Percentiles rank a stretch among this genome's conserved stretches.
Evolutionary conservation across 2,797 vertebrate species (phyloP).

Genomic region (Mionectes olivaceus): DNA sequence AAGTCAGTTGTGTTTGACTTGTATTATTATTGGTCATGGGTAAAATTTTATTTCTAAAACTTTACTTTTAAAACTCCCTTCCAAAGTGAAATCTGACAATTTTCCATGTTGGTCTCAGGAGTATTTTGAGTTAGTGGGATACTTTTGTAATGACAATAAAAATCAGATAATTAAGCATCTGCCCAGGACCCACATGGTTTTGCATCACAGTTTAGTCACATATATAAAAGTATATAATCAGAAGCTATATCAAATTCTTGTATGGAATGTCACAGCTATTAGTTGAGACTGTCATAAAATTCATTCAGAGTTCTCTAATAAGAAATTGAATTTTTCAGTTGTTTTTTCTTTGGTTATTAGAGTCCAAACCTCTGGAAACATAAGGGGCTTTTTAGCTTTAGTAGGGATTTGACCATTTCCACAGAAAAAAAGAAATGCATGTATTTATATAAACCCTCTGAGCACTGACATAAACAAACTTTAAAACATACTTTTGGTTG

Average conservation of each 20-base stretch:
- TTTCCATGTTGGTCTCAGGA: not conserved
- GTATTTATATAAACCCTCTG: not conserved
- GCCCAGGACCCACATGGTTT: not conserved
- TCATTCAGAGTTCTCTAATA: not conserved
- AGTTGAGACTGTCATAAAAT: not conserved
- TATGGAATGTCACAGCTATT: not conserved
- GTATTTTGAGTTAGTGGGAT: not conserved
- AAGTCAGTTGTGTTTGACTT: not conserved
- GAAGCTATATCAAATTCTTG: not conserved
- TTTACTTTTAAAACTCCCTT: not conserved
- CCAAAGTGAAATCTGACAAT: not conserved
- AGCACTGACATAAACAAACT: not conserved
- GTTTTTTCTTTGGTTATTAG: not conserved
- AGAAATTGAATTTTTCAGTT: not conserved
- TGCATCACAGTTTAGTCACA: not conserved
- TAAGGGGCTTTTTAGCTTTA: not conserved
- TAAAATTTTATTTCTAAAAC: not conserved
- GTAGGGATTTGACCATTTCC: not conserved
- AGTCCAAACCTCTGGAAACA: not conserved
- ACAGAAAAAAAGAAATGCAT: not conserved
- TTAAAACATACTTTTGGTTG: not conserved
- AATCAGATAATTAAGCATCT: not conserved
- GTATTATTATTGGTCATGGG: not conserved
- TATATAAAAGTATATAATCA: not conserved
- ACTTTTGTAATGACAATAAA: not conserved